Conservation (phyloP, 2,113 vertebrate species). For the Oenanthe melanoleuca region DNA sequence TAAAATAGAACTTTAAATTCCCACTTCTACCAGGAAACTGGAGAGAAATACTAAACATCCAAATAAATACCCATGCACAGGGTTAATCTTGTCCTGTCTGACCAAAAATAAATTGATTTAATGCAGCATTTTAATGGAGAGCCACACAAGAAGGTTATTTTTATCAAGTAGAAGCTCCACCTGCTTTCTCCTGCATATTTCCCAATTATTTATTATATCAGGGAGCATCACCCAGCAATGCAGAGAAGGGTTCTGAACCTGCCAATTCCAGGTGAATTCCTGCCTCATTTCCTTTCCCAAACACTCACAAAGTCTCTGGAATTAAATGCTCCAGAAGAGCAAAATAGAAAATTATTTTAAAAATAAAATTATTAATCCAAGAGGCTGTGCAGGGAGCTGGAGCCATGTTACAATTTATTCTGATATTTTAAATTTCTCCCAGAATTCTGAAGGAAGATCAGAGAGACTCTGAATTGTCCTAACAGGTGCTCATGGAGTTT, state of each 20-base stretch:
- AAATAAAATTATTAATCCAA: background rate
- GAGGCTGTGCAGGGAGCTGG: rapidly evolving
- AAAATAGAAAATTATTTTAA: background rate
- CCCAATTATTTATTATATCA: background rate
- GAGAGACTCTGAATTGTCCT: background rate
- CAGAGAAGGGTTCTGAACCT: background rate
- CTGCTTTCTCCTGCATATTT: background rate
- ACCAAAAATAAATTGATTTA: background rate
- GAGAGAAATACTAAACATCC: background rate
- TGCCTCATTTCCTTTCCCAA: background rate
- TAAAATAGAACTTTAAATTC: background rate
- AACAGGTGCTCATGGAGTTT: background rate
- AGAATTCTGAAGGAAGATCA: background rate
- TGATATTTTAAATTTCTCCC: background rate
- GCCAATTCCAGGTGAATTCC: background rate
- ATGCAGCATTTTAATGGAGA: background rate
- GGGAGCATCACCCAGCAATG: background rate
- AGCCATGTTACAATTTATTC: background rate
- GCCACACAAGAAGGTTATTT: background rate
- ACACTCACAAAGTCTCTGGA: background rate
- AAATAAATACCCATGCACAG: background rate
- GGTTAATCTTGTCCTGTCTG: background rate
- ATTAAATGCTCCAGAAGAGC: background rate
- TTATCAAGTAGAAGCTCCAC: background rate
- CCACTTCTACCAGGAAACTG: background rate